Base-by-base conservation (phyloP, 2,888 invertebrate species). In the Monopis laevigella region DNA sequence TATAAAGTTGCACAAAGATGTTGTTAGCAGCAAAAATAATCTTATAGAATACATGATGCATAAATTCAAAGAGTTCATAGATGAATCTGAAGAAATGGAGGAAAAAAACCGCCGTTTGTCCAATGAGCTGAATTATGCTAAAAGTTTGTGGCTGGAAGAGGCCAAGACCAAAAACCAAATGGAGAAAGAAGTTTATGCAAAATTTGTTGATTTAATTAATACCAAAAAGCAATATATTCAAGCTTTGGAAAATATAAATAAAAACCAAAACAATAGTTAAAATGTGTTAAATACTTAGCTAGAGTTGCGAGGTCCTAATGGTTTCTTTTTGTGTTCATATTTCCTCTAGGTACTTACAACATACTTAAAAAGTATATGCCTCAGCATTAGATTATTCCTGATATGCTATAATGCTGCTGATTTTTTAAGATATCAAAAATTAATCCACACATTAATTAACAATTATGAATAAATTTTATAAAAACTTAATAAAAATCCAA, bases 121-220 rank as follows among this genome's bases (percentile, higher is more conserved):
- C 11, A 28, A 17, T 3, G 62, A 70, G 8, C 44, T 75, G 21
- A 49, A 57, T 1, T 53, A 52, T 45, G 65, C 55, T 46, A 63
- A 58, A 50, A 46, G 36, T 2, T 65, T 70, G 45, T 49, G 77
- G 24, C 55, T 62, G 43, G 56, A 62, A n/a, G 59, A 63, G 48
- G 50, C 62, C 1, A 51, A 59, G 42, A 53, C 55, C 5, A 74
- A 73, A 49, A 54, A 48, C 4, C 44, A 56, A 4, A 43, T 68
- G 39, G 77, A 77, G 48, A 47, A 52, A 2, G 55, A 48, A 7
- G 51, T 77, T 2, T 77, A 73, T 59, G 64, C 64, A 7, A 71
- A 68, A 44, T 77, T 78, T 64, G 49, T 65, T 0, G 58, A 65
- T 38, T 43, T 78, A 21, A 50, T 78, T 16, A 77, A 77, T 52